These are phyloP conservation scores for Hemichromis elongatus DNA, from an alignment of 2,113 vertebrate species.

Conservation along the genomic window DNA sequence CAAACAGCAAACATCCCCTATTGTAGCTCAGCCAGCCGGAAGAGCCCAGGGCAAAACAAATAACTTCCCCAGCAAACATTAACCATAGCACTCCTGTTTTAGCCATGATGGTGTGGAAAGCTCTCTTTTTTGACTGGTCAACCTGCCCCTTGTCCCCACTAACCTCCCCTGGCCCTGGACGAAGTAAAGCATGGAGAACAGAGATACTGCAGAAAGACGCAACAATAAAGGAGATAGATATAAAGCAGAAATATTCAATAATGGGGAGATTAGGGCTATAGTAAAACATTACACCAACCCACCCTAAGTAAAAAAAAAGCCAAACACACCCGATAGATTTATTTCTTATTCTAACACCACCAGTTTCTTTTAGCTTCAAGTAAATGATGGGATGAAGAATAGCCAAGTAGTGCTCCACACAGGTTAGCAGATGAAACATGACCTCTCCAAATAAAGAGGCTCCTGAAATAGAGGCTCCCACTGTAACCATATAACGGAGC, in stretches of 20 bases:
- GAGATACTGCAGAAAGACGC: neutral
- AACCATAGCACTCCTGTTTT: neutral
- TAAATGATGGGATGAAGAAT: neutral
- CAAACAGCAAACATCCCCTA: neutral
- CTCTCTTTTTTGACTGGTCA: neutral
- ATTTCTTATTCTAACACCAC: neutral
- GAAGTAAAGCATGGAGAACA: neutral
- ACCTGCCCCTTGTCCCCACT: neutral
- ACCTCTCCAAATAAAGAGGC: neutral
- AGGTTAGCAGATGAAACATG: neutral
- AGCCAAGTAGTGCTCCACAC: neutral
- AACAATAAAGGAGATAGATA: neutral
- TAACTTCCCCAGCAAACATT: neutral
- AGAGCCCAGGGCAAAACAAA: neutral
- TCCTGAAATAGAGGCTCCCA: neutral
- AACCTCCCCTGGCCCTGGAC: neutral
- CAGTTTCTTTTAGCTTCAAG: neutral
- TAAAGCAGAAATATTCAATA: neutral
- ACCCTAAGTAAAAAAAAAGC: neutral
- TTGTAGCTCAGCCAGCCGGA: neutral
- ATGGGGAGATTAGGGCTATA: neutral
- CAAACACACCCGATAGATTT: neutral
- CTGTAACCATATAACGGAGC: neutral
- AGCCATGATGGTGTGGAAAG: neutral
- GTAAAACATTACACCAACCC: neutral